Evolutionary conservation across 2,888 invertebrate species (phyloP).

Genomic region (Tetragonula carbonaria): DNA sequence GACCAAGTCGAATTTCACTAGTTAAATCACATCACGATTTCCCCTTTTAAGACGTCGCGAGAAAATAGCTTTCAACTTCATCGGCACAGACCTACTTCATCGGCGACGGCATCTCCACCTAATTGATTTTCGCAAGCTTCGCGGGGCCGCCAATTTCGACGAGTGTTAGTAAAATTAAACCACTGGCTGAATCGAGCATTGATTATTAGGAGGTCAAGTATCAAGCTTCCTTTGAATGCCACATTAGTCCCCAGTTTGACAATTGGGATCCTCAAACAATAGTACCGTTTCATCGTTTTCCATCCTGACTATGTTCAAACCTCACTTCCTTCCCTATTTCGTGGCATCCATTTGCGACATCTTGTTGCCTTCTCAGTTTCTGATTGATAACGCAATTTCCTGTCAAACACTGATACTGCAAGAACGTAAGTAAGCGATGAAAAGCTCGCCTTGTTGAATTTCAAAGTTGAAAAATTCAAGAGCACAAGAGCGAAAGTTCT

Average conservation of each 20-base stretch:
- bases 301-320: neutral
- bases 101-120: slow-evolving; percentile 26
- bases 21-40: neutral
- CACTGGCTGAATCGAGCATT: slow-evolving; percentile 30
- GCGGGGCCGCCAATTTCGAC: slow-evolving; percentile 35
- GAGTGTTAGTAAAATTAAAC: slow-evolving; percentile 54
- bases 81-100: slow-evolving; percentile 13
- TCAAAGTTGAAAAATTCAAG: neutral
- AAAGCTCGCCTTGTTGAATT: neutral
- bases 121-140: slow-evolving; percentile 40
- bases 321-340: slow-evolving; percentile 13
- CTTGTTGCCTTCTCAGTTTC: slow-evolving; percentile 1
- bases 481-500: neutral
- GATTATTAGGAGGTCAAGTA: slow-evolving; percentile 48
- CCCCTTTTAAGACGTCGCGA: slow-evolving; percentile 19
- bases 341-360: neutral
- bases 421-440: neutral
- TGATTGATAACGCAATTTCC: slow-evolving; percentile 22
- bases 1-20: neutral
- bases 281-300: slow-evolving; percentile 31
- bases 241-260: slow-evolving; percentile 26
- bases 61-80: slow-evolving; percentile 30
- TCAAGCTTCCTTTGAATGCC: slow-evolving; percentile 39
- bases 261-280: slow-evolving; percentile 36
- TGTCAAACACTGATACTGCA: neutral